phyloP scores from a whole-genome alignment of 1,140 invertebrate species.

The Dinoponera quadriceps region DNA sequence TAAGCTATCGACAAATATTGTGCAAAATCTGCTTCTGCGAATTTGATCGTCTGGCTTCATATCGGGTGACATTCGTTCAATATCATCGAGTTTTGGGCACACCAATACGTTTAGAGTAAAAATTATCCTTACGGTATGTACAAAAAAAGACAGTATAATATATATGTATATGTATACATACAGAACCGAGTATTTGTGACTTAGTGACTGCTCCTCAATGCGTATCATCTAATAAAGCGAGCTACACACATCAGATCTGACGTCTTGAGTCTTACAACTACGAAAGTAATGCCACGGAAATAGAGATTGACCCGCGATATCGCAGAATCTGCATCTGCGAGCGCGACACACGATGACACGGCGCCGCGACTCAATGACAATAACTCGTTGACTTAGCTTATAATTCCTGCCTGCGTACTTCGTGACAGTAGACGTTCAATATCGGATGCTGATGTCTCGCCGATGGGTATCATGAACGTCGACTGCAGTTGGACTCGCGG shows the following conservation, averaged over 20 bases:
- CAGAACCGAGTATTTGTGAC: slow-evolving; percentile 43
- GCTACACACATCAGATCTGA: not conserved
- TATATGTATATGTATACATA: slow-evolving; percentile 19
- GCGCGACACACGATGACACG: slow-evolving; percentile 30
- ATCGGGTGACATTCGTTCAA: too few relatives aligned
- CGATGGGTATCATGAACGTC: slow-evolving; percentile 79
- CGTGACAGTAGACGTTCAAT: slow-evolving; percentile 38
- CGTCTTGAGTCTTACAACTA: slow-evolving; percentile 41
- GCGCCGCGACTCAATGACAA: not conserved
- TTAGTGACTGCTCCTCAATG: slow-evolving; percentile 31
- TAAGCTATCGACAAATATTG: too few relatives aligned
- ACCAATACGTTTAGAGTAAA: slow-evolving; percentile 12
- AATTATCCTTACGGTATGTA: slow-evolving; percentile 37
- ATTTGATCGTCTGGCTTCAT: too few relatives aligned
- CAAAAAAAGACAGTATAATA: slow-evolving; percentile 10
- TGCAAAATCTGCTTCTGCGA: too few relatives aligned
- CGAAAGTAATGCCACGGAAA: slow-evolving; percentile 51
- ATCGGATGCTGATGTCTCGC: slow-evolving; percentile 71
- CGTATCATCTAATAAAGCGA: slow-evolving; percentile 8
- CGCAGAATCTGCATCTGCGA: too few relatives aligned
- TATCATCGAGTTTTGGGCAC: not conserved
- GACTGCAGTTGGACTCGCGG: slow-evolving; percentile 89
- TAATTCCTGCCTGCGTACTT: slow-evolving; percentile 62
- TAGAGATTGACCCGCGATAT: slow-evolving; percentile 33
- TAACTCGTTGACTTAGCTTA: slow-evolving; percentile 53